phyloP scores from a whole-genome alignment of 2,113 vertebrate genomes.

The Glaucomys volans region DNA sequence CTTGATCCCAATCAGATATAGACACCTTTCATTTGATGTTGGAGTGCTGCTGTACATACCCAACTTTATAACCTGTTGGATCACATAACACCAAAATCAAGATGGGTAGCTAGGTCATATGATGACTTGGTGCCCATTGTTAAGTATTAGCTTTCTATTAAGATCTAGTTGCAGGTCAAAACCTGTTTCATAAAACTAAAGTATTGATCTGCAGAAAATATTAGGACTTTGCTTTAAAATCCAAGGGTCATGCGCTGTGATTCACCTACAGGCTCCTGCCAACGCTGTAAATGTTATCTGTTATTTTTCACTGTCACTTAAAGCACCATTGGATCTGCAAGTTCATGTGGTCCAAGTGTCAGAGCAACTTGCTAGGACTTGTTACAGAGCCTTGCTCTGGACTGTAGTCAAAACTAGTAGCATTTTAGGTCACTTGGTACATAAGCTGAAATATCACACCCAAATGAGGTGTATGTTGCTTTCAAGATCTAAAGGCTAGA shows the following conservation, averaged over 20 bases:
- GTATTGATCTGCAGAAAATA: background rate
- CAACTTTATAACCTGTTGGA: background rate
- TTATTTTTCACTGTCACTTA: background rate
- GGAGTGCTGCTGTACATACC: background rate
- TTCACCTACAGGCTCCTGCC: background rate
- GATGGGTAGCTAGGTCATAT: background rate
- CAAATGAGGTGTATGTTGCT: background rate
- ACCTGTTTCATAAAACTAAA: background rate
- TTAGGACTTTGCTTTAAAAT: background rate
- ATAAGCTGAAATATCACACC: background rate
- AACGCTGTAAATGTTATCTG: background rate
- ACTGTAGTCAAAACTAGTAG: background rate
- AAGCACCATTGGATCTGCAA: background rate
- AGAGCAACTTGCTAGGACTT: background rate
- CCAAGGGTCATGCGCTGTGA: background rate
- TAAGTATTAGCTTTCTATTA: background rate
- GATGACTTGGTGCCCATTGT: background rate
- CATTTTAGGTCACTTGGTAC: background rate
- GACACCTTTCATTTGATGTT: background rate
- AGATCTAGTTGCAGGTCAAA: background rate
- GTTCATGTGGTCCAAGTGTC: background rate
- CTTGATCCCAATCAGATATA: background rate
- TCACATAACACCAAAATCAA: background rate
- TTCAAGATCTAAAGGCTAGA: background rate
- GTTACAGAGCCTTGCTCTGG: background rate